These are phyloP conservation scores for Zaprionus capensis DNA, from an alignment of 1,140 invertebrate species.

Conservation along the genomic window DNA sequence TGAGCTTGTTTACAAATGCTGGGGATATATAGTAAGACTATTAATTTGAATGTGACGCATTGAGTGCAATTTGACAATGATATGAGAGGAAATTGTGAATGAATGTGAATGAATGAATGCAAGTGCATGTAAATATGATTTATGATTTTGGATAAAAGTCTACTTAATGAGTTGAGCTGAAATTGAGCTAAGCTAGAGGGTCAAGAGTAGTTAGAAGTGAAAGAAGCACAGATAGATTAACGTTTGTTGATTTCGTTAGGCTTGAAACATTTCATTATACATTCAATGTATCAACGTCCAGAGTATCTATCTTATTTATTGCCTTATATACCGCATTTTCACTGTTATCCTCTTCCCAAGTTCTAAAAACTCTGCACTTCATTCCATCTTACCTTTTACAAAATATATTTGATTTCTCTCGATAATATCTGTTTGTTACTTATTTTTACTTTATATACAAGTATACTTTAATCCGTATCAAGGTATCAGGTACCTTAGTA, in stretches of 20 bases:
- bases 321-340: too few relatives aligned
- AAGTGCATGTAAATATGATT: background rate
- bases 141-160: background rate
- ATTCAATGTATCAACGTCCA: background rate
- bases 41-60: constrained; percentile 35
- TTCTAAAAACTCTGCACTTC: too few relatives aligned
- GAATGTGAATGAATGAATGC: background rate
- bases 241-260: background rate
- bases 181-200: background rate
- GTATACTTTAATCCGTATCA: too few relatives aligned
- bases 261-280: too few relatives aligned
- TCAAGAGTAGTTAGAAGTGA: background rate
- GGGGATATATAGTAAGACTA: constrained; percentile 15
- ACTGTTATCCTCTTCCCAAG: background rate
- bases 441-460: too few relatives aligned
- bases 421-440: too few relatives aligned
- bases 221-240: background rate
- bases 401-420: too few relatives aligned
- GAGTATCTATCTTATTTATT: background rate
- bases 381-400: too few relatives aligned
- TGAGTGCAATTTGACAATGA: constrained; percentile 35
- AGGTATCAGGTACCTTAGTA: too few relatives aligned
- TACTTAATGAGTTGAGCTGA: background rate
- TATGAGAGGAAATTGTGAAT: constrained; percentile 16
- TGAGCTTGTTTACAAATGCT: constrained; percentile 5